These are phyloP conservation scores for Pandion haliaetus DNA, from an alignment of 2,113 vertebrate species.

Conservation along the genomic window DNA sequence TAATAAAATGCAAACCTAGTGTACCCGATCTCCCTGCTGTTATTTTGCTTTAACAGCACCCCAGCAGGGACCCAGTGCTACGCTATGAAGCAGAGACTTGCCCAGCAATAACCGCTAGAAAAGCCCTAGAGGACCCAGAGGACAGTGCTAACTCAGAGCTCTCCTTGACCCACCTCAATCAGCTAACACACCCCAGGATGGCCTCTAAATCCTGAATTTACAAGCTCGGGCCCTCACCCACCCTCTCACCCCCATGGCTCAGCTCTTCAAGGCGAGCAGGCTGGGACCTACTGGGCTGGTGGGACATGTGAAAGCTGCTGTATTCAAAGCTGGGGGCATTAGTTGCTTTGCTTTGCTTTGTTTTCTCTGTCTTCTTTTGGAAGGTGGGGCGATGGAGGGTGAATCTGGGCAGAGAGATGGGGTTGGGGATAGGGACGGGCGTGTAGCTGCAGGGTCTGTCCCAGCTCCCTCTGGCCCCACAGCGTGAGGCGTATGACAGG, in stretches of 20 bases:
- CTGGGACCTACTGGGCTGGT: neutral
- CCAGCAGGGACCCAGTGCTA: fast-evolving
- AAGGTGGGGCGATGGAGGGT: neutral
- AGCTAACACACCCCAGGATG: neutral
- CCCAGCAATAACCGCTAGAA: neutral
- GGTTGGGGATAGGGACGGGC: too few relatives aligned
- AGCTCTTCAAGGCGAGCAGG: neutral
- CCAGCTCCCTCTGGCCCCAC: neutral
- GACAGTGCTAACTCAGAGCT: neutral
- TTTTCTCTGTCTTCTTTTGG: neutral
- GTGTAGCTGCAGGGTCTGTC: too few relatives aligned
- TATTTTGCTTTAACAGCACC: too few relatives aligned
- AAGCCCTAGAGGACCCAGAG: neutral
- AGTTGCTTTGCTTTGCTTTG: too few relatives aligned
- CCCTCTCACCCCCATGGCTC: neutral
- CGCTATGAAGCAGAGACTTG: neutral
- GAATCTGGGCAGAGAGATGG: neutral
- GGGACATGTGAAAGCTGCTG: neutral
- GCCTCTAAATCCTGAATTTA: neutral
- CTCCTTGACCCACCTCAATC: neutral
- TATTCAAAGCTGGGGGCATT: too few relatives aligned
- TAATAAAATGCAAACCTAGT: too few relatives aligned
- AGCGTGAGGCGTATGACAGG: neutral
- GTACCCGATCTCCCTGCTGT: too few relatives aligned
- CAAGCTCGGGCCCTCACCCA: neutral